A percentile compares a stretch with the other conserved stretches of the same genome.
These are phyloP conservation scores for Stratiolaelaps scimitus DNA, from an alignment of 1,140 invertebrate genomes.

Conservation along the genomic window DNA sequence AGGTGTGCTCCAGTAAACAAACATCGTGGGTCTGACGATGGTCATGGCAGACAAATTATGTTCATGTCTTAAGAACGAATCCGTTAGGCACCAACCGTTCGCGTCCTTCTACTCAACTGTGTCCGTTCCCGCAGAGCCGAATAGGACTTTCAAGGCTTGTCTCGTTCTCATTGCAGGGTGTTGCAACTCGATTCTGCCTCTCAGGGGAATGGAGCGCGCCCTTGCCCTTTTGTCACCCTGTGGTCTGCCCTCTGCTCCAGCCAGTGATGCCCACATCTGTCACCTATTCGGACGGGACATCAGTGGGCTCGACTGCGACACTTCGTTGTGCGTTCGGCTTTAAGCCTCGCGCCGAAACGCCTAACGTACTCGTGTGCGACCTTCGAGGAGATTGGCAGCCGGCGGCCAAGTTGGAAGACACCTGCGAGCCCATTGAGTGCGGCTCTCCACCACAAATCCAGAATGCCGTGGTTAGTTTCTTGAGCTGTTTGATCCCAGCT, in stretches of 20 bases:
- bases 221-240: conserved; percentile 8
- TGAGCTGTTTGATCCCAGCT: neutral
- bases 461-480: neutral
- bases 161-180: neutral
- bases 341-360: neutral
- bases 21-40: too few relatives aligned
- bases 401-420: neutral
- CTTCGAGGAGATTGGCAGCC: conserved; percentile 1
- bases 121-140: too few relatives aligned
- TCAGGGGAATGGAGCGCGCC: conserved; percentile 6
- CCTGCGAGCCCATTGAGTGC: conserved; percentile 4
- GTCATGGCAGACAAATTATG: too few relatives aligned
- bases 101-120: too few relatives aligned
- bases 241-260: conserved; percentile 9
- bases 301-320: neutral
- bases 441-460: neutral
- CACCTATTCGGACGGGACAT: conserved; percentile 13
- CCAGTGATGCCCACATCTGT: neutral
- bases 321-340: conserved; percentile 15
- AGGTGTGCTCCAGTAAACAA: neutral
- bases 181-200: neutral
- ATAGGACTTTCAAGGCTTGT: too few relatives aligned
- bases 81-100: too few relatives aligned
- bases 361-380: neutral
- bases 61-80: neutral